Evolutionary conservation across 2,888 invertebrate species (phyloP), one percentile per base, ranked within the genome.

Genomic region (Capitulum mitella): DNA sequence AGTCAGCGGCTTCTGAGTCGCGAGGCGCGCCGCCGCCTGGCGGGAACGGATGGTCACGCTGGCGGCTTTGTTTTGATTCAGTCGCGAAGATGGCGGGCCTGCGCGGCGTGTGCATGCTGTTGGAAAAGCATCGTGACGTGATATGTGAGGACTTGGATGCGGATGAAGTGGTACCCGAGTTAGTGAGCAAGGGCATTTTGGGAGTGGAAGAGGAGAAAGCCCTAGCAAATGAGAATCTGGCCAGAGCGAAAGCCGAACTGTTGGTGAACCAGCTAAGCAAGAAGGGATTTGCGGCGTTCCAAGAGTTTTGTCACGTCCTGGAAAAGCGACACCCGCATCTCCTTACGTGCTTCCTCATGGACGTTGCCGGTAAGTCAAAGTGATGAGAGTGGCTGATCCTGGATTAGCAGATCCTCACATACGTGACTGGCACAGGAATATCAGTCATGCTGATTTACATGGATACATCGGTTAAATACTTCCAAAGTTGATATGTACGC

Each of bases 61-160:
- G 37, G 16, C 16, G 32, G 70, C 70, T 70, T 70, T 70, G 70
- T 70, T 70, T 70, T 70, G 37, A 70, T 37, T 32, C 70, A 70
- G 70, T 70, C 37, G 70, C 70, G 70, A 70, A 70, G 37, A 70
- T 70, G 70, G 70, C 75, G 46, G 75, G 75, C 19, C 29, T 75
- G 46, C 43, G 75, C 19, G 46, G 75, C 8, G 75, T 75, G 43
- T 75, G 75, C 29, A 46, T 46, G 46, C 32, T 75, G 3, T 26
- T 75, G n/a, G 75, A 75, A 46, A 75, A 75, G 32, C 75, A 75
- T 40, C 75, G 75, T 16, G 75, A 75, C 46, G 75, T 46, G 43
- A 75, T 75, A 75, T 46, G 75, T 26, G 75, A 75, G 43, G 75
- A 46, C 29, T 16, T 75, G 16, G 19, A 75, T 32, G 75, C 46